These are phyloP conservation scores for Pontoporia blainvillei DNA, from an alignment of 2,113 vertebrate genomes.

Conservation along the genomic window DNA sequence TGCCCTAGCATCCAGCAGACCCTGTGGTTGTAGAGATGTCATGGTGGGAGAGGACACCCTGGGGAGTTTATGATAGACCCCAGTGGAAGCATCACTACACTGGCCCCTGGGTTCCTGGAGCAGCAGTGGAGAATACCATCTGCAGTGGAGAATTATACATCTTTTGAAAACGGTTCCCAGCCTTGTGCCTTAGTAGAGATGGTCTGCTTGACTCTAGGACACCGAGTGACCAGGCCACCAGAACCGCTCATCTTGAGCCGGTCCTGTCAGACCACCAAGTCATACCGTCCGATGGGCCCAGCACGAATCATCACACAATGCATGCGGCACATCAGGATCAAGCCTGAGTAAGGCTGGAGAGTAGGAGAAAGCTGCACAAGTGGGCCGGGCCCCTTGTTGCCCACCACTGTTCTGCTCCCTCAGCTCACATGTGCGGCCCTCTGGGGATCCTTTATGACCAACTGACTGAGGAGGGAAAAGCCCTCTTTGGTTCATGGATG, in stretches of 20 bases:
- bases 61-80: neutral
- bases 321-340: neutral
- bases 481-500: neutral
- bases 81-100: neutral
- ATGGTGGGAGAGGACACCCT: neutral
- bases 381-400: too few relatives aligned
- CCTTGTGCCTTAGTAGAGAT: neutral
- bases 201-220: neutral
- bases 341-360: neutral
- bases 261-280: neutral
- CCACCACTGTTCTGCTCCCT: neutral
- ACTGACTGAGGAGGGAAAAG: neutral
- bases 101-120: neutral
- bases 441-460: neutral
- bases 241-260: neutral
- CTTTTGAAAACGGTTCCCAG: neutral
- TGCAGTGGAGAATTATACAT: neutral
- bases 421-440: neutral
- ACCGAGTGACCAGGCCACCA: neutral
- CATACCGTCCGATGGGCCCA: neutral
- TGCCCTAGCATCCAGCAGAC: neutral
- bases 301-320: neutral
- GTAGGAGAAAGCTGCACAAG: neutral
- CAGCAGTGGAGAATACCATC: neutral
- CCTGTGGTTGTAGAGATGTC: neutral